Percentiles rank a stretch among this genome's conserved stretches.
phyloP scores from a whole-genome alignment of 2,888 invertebrate species.

The Formica aserva region DNA sequence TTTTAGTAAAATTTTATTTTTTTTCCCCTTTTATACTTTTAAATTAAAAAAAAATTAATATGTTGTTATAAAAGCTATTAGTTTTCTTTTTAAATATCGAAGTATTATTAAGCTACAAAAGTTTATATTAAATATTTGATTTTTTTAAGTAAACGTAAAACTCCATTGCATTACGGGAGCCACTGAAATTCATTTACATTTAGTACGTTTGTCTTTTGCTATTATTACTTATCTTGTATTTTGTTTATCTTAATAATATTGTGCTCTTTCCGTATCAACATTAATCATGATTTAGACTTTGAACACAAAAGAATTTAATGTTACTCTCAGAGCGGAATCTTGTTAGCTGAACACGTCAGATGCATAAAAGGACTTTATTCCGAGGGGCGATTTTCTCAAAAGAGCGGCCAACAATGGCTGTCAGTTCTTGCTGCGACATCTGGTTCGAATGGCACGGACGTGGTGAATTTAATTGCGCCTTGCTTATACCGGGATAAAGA shows the following conservation, averaged over 20 bases:
- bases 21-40: neutral
- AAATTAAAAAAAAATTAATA: slow-evolving; percentile 4
- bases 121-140: neutral
- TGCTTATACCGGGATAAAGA: slow-evolving; percentile 41
- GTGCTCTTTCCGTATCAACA: slow-evolving; percentile 2
- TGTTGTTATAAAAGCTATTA: neutral
- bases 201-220: neutral
- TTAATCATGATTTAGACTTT: slow-evolving; percentile 29
- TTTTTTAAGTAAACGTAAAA: neutral
- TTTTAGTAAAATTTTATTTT: neutral
- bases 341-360: slow-evolving; percentile 47
- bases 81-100: neutral
- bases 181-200: neutral
- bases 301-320: slow-evolving; percentile 43
- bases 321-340: slow-evolving; percentile 40
- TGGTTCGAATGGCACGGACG: slow-evolving; percentile 45
- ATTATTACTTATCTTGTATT: neutral
- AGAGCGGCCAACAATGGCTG: slow-evolving; percentile 45
- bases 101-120: neutral
- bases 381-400: slow-evolving; percentile 40
- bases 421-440: slow-evolving; percentile 43
- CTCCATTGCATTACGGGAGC: neutral
- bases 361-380: slow-evolving; percentile 49
- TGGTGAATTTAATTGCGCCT: slow-evolving; percentile 47
- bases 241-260: slow-evolving; percentile 15